Evolutionary conservation across 2,797 vertebrate genomes (phyloP).

Genomic region (Tamandua tetradactyla): DNA sequence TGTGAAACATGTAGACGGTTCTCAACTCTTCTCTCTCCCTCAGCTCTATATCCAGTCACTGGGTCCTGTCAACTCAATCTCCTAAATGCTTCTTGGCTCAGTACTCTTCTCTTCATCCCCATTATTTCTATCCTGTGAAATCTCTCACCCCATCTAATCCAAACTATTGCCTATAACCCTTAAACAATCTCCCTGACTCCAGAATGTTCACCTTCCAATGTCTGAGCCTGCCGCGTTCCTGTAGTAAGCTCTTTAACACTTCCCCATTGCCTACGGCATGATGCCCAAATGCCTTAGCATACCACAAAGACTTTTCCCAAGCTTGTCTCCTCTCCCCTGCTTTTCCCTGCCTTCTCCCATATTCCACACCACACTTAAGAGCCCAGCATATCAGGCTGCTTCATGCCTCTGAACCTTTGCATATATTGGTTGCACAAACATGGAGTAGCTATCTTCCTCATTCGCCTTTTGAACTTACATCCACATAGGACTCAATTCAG

Average conservation of each 20-base stretch:
- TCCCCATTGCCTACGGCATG: background rate
- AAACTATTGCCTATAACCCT: background rate
- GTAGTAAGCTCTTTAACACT: background rate
- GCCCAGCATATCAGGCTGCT: background rate
- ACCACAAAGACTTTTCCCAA: background rate
- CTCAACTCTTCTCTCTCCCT: background rate
- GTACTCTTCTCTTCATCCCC: background rate
- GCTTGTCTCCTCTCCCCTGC: background rate
- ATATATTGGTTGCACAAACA: background rate
- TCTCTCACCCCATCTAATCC: background rate
- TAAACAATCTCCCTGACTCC: background rate
- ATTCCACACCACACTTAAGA: no score
- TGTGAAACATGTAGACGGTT: background rate
- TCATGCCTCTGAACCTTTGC: background rate
- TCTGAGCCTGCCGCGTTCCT: background rate
- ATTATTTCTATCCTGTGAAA: background rate
- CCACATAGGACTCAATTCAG: background rate
- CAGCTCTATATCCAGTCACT: background rate
- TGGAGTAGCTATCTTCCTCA: background rate
- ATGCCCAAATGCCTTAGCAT: background rate
- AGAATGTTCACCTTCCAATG: background rate
- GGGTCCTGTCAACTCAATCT: background rate
- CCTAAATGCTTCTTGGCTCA: background rate
- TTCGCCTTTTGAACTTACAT: background rate
- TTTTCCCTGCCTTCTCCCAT: background rate